Evolutionary conservation across 2,888 invertebrate species (phyloP).

Genomic region (Hemithea aestivaria): DNA sequence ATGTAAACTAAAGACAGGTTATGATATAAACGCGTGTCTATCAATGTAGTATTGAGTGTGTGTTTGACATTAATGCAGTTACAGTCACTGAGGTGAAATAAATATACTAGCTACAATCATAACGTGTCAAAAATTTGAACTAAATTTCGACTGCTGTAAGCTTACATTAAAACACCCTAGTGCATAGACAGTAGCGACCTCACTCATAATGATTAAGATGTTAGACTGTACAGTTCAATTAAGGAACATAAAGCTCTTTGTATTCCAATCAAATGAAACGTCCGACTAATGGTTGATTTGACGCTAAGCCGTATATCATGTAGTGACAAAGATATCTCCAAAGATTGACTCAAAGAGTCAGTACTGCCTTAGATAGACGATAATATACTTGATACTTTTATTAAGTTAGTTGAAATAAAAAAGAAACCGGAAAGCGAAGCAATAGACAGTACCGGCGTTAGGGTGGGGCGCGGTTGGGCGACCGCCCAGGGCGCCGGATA

Average conservation of each 20-base stretch:
- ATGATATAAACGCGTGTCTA: slow-evolving; percentile 8
- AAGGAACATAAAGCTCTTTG: slow-evolving; percentile 34
- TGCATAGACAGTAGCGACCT: too few relatives aligned
- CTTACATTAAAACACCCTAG: too few relatives aligned
- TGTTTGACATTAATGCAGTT: slow-evolving; percentile 32
- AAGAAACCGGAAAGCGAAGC: slow-evolving; percentile 1
- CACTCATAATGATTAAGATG: too few relatives aligned
- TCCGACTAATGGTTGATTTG: slow-evolving; percentile 28
- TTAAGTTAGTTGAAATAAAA: not conserved
- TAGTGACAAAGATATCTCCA: slow-evolving; percentile 20
- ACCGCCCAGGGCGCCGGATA: too few relatives aligned
- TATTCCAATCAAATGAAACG: slow-evolving; percentile 29
- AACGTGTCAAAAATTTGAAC: too few relatives aligned
- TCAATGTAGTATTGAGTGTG: slow-evolving; percentile 25
- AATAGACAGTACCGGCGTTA: too few relatives aligned
- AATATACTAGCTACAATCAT: too few relatives aligned
- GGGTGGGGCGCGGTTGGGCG: too few relatives aligned
- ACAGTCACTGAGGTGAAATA: too few relatives aligned
- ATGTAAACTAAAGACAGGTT: not conserved
- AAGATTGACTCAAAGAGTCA: slow-evolving; percentile 13
- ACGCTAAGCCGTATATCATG: slow-evolving; percentile 25
- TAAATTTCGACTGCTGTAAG: too few relatives aligned
- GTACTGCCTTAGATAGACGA: not conserved
- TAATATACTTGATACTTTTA: too few relatives aligned
- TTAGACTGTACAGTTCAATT: too few relatives aligned